Conservation (phyloP, 2,797 vertebrate genomes). For the Myotis pilosus region DNA sequence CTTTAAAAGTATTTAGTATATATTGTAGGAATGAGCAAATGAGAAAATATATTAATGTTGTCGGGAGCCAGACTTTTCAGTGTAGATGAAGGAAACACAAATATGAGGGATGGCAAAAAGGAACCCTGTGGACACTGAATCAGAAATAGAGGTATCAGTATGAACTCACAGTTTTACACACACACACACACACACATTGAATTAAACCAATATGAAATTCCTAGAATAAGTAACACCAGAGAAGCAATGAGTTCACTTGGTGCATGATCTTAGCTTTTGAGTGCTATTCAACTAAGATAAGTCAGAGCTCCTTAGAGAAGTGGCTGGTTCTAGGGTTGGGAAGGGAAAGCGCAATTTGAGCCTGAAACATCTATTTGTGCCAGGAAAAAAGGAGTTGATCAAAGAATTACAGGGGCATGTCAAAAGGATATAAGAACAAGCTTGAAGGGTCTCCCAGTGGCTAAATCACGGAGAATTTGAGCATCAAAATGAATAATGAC, state of each 20-base stretch:
- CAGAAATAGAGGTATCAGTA: background rate
- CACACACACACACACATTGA: background rate
- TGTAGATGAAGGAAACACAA: background rate
- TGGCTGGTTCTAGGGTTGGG: background rate
- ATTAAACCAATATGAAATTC: background rate
- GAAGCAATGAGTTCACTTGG: background rate
- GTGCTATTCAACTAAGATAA: background rate
- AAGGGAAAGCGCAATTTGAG: slow-evolving; percentile 11
- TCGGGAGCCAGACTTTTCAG: background rate
- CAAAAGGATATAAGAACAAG: background rate
- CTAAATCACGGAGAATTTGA: slow-evolving; percentile 15
- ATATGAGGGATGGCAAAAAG: background rate
- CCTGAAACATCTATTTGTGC: background rate
- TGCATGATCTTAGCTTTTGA: background rate
- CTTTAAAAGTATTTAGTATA: slow-evolving; percentile 35
- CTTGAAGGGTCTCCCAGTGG: background rate
- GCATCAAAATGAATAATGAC: slow-evolving; percentile 39
- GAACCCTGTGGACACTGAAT: background rate
- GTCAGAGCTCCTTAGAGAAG: background rate
- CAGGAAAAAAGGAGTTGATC: background rate
- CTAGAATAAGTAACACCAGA: background rate
- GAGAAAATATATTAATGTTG: background rate
- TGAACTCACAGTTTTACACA: background rate
- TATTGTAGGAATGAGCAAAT: background rate
- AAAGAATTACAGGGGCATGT: background rate